Conservation (phyloP, 2,888 invertebrate species). For the Athetis lepigone region DNA sequence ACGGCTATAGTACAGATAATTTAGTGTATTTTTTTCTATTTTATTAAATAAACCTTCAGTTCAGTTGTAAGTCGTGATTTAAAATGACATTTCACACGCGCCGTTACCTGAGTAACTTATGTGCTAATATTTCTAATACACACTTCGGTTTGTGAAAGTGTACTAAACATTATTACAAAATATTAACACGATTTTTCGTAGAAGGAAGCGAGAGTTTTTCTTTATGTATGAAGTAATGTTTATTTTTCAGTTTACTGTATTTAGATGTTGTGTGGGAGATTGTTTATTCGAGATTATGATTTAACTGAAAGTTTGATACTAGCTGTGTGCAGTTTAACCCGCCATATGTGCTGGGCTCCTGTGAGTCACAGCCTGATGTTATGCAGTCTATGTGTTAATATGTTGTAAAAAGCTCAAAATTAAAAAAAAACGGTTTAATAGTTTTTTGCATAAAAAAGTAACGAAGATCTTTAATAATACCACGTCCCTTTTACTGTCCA, state of each 20-base stretch:
- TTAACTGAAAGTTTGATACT: too few species aligned
- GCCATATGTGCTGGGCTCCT: too few species aligned
- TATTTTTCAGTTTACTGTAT: conserved; percentile 20
- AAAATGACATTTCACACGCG: conserved; percentile 50
- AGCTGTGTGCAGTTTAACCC: too few species aligned
- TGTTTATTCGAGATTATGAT: not conserved
- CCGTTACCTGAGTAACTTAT: conserved; percentile 26
- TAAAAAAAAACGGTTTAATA: too few species aligned
- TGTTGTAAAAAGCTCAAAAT: too few species aligned
- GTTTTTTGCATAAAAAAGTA: too few species aligned
- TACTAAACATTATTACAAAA: conserved; percentile 59
- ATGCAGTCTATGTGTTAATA: too few species aligned
- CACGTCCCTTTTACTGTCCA: too few species aligned
- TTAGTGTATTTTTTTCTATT: not conserved
- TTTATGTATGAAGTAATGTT: conserved; percentile 61
- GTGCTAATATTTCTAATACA: conserved; percentile 69
- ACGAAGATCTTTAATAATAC: too few species aligned
- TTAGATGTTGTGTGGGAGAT: not conserved
- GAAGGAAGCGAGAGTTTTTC: conserved; percentile 63
- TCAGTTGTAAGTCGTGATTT: conserved; percentile 48
- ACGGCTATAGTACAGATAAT: too few species aligned
- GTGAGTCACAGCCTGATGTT: too few species aligned
- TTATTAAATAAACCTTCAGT: conserved; percentile 44
- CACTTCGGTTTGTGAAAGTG: conserved; percentile 66
- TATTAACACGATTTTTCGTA: conserved; percentile 61